These are phyloP conservation scores for Podarcis siculus DNA, from an alignment of 2,797 vertebrate species.

Conservation along the genomic window DNA sequence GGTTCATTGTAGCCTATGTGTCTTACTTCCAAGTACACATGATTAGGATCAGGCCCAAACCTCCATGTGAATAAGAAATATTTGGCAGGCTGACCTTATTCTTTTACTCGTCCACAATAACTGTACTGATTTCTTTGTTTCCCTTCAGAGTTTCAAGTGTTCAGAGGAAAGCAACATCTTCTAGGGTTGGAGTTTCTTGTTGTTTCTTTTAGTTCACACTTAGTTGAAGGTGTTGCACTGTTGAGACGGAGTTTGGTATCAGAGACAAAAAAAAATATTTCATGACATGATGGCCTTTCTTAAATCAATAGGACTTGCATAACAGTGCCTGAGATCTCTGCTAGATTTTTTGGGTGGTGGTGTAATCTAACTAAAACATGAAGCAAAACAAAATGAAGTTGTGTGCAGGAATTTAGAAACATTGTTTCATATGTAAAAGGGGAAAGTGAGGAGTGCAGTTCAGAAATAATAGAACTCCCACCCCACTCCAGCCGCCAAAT, in stretches of 20 bases:
- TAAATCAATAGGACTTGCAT: conserved; percentile 6
- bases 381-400: conserved; percentile 71
- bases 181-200: conserved; percentile 52
- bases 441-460: conserved; percentile 57
- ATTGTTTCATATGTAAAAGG: conserved; percentile 68
- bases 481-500: background rate
- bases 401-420: conserved; percentile 66
- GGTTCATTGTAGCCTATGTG: background rate
- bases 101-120: conserved; percentile 56
- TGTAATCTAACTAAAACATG: conserved; percentile 63
- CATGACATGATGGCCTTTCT: conserved; percentile 49
- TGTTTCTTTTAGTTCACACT: conserved; percentile 62
- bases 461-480: background rate
- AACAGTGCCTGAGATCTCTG: background rate
- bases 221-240: conserved; percentile 42
- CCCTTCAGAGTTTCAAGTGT: conserved; percentile 24
- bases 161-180: conserved; percentile 31
- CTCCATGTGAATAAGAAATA: conserved; percentile 62
- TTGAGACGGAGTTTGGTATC: conserved; percentile 56
- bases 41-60: conserved; percentile 18
- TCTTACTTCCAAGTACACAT: background rate
- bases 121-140: conserved; percentile 1
- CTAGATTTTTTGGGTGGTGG: conserved; percentile 53
- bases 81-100: conserved; percentile 61
- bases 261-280: conserved; percentile 66